Conservation (phyloP, 35 echinoderm and acorn worm genomes). For the Hemicentrotus pulcherrimus region DNA sequence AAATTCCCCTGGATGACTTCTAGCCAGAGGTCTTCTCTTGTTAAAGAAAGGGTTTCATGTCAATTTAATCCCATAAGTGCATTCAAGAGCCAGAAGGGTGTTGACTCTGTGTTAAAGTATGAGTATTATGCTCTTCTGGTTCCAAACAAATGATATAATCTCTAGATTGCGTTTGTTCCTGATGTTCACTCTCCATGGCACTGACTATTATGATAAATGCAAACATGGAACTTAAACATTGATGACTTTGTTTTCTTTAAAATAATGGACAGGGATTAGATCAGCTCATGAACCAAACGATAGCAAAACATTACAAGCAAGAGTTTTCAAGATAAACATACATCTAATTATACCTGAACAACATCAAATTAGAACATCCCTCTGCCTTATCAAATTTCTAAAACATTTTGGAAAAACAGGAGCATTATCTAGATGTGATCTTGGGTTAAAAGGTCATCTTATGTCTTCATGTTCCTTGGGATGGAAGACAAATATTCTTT, state of each 20-base stretch:
- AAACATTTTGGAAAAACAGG: constrained; percentile 12
- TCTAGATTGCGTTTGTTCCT: background rate
- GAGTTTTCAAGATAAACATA: background rate
- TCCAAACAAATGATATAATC: background rate
- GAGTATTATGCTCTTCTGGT: too few species aligned
- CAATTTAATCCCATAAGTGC: background rate
- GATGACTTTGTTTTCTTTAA: background rate
- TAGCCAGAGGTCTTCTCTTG: background rate
- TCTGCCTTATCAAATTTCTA: background rate
- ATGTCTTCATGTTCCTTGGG: background rate
- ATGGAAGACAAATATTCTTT: background rate
- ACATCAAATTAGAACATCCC: background rate
- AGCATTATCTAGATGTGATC: background rate
- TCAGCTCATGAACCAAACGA: background rate
- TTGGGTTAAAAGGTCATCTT: background rate
- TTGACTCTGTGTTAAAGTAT: too few species aligned
- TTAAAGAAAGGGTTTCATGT: background rate
- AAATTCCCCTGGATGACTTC: background rate
- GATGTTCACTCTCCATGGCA: background rate
- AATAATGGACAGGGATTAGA: background rate
- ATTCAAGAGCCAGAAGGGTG: too few species aligned
- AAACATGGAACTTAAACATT: background rate
- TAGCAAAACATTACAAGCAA: background rate
- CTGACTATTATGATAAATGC: background rate
- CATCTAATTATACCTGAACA: background rate